These are phyloP conservation scores for Mythimna ferrago DNA, from an alignment of 2,888 invertebrate genomes.

Conservation along the genomic window DNA sequence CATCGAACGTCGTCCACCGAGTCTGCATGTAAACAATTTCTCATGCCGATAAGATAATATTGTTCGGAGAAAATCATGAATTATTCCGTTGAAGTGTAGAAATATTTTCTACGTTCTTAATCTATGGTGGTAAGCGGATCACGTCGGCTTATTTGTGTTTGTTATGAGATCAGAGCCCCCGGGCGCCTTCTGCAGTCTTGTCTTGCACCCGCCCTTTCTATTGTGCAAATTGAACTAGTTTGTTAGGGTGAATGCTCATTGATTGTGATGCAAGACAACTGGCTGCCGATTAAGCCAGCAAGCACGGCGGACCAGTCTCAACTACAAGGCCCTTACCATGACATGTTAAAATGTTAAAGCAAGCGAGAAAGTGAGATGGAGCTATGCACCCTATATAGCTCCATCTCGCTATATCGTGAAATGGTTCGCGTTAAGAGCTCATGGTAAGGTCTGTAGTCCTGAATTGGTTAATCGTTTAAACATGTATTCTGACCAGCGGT, in stretches of 20 bases:
- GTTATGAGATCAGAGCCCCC: conserved; percentile 86
- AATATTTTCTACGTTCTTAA: conserved; percentile 83
- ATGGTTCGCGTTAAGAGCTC: too few relatives aligned
- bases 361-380: too few relatives aligned
- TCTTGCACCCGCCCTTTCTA: conserved; percentile 74
- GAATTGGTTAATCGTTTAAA: conserved; percentile 47
- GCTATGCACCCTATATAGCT: too few relatives aligned
- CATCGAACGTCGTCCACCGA: conserved; percentile 75
- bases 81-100: conserved; percentile 78
- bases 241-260: conserved; percentile 61
- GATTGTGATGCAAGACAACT: conserved; percentile 59
- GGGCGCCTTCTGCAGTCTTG: conserved; percentile 80
- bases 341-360: too few relatives aligned
- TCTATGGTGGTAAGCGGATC: conserved; percentile 89
- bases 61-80: conserved; percentile 78
- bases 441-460: not conserved
- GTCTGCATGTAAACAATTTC: conserved; percentile 80
- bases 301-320: conserved; percentile 21
- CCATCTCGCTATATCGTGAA: too few relatives aligned
- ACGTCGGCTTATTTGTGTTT: conserved; percentile 90
- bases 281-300: conserved; percentile 44
- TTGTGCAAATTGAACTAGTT: conserved; percentile 78
- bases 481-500: conserved; percentile 39
- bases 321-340: not conserved
- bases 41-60: conserved; percentile 83